phyloP scores from a whole-genome alignment of 2,113 vertebrate species.

The Melozone crissalis region DNA sequence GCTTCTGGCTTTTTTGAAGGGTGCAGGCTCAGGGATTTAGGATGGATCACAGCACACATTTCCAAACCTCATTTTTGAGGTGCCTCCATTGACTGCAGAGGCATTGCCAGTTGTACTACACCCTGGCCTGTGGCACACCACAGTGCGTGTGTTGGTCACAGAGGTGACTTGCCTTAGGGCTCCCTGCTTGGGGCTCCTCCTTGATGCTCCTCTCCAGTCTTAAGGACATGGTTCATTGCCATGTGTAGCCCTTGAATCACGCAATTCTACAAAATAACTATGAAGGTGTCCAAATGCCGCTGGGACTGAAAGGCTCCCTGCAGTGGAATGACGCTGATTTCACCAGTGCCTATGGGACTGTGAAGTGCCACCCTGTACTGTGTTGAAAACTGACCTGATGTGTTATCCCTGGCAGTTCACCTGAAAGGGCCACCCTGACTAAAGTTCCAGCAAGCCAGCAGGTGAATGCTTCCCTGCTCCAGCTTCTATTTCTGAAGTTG shows the following conservation, averaged over 20 bases:
- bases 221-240: background rate
- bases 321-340: background rate
- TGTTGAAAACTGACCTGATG: background rate
- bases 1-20: rapidly evolving
- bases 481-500: background rate
- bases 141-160: background rate
- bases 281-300: background rate
- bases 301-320: background rate
- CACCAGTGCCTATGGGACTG: rapidly evolving
- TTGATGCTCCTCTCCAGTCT: background rate
- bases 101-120: background rate
- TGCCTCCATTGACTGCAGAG: background rate
- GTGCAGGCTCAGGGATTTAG: background rate
- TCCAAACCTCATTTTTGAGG: background rate
- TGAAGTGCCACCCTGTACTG: background rate
- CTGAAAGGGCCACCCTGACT: too few relatives aligned
- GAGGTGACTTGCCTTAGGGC: background rate
- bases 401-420: background rate
- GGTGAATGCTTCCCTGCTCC: background rate
- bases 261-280: background rate
- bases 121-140: background rate
- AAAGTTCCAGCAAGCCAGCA: background rate
- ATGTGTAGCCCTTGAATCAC: background rate
- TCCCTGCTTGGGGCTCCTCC: background rate
- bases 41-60: background rate